Conservation (phyloP, 2,888 invertebrate genomes). For the Dicroscelio sp. region DNA sequence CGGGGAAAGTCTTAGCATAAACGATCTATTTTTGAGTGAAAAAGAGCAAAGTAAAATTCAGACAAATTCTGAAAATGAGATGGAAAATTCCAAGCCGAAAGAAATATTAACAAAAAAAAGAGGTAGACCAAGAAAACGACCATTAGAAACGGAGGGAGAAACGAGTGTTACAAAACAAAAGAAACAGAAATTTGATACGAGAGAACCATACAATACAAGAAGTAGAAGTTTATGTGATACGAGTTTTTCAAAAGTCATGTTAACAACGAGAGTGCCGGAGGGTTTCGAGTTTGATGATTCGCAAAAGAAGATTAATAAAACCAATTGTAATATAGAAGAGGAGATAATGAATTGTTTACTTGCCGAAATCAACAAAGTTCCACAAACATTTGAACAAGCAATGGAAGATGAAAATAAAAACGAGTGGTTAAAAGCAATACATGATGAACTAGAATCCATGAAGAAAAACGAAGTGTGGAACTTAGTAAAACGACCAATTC, state of each 20-base stretch:
- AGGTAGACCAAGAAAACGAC: slow-evolving; percentile 9
- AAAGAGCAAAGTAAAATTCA: too few relatives aligned
- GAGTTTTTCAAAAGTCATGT: neutral
- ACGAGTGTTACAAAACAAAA: neutral
- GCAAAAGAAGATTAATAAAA: too few relatives aligned
- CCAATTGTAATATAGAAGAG: too few relatives aligned
- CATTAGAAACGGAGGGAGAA: slow-evolving; percentile 21
- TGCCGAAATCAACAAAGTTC: too few relatives aligned
- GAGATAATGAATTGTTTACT: too few relatives aligned
- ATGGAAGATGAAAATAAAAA: neutral
- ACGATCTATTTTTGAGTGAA: too few relatives aligned
- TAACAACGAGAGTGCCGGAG: neutral
- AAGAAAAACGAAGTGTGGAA: neutral
- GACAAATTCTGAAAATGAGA: too few relatives aligned
- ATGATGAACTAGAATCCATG: neutral
- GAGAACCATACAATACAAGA: neutral
- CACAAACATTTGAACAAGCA: too few relatives aligned
- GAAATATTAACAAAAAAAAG: slow-evolving; percentile 30
- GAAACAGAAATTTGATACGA: neutral
- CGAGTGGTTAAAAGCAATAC: neutral
- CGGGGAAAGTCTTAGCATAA: too few relatives aligned
- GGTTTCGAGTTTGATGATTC: neutral
- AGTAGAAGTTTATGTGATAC: neutral
- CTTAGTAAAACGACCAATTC: neutral
- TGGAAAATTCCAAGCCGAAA: too few relatives aligned